phyloP scores from a whole-genome alignment of 2,888 invertebrate species.

The Microplitis manilae region DNA sequence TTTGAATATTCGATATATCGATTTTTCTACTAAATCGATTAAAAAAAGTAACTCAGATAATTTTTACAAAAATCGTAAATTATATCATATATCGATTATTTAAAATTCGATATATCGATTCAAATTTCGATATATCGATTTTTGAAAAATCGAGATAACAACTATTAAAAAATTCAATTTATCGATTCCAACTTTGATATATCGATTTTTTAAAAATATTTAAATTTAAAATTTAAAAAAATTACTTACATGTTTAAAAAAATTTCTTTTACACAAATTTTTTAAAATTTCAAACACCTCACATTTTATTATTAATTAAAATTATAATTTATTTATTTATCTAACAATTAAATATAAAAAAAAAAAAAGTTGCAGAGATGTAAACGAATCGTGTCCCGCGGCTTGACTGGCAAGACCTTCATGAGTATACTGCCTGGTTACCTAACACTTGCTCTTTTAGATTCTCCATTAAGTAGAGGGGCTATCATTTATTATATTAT shows the following conservation, averaged over 20 bases:
- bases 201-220: too few relatives aligned
- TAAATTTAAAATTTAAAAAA: background rate
- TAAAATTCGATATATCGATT: too few relatives aligned
- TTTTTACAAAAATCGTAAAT: too few relatives aligned
- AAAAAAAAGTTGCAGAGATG: constrained; percentile 28
- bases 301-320: too few relatives aligned
- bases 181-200: too few relatives aligned
- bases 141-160: too few relatives aligned
- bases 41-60: too few relatives aligned
- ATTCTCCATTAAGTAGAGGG: background rate
- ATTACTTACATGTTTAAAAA: constrained; percentile 2
- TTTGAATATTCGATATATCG: too few relatives aligned
- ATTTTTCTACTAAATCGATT: too few relatives aligned
- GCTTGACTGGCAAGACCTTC: constrained; percentile 56
- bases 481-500: background rate
- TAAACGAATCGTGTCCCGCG: constrained; percentile 57
- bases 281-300: background rate
- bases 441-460: constrained; percentile 50
- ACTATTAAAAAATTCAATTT: too few relatives aligned
- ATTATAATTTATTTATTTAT: background rate
- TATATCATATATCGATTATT: too few relatives aligned
- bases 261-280: constrained; percentile 6
- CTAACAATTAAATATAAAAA: background rate
- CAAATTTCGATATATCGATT: too few relatives aligned
- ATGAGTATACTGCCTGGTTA: constrained; percentile 51